Percentiles rank a stretch among this genome's conserved stretches.
phyloP scores from a whole-genome alignment of 2,113 vertebrate genomes.

The Phrynocephalus versicolor region DNA sequence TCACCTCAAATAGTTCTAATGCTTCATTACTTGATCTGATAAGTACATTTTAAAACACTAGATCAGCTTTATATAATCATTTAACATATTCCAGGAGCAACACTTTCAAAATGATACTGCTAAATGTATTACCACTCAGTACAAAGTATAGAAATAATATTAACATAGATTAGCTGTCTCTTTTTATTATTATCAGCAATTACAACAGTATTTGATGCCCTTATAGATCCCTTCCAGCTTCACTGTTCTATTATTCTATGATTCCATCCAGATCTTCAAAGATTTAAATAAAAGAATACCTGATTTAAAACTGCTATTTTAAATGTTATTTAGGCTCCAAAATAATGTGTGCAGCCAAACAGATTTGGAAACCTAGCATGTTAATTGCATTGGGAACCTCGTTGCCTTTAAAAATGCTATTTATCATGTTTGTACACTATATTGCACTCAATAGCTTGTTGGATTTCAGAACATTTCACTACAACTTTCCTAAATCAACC shows the following conservation, averaged over 20 bases:
- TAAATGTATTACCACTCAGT: not conserved
- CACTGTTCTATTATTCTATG: too few species aligned
- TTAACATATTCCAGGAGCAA: not conserved
- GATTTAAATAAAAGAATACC: not conserved
- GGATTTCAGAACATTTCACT: not conserved
- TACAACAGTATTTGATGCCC: too few species aligned
- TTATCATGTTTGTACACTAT: not conserved
- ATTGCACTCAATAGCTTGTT: not conserved
- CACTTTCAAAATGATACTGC: not conserved
- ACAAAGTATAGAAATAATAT: not conserved
- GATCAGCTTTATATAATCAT: not conserved
- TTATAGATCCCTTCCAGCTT: too few species aligned
- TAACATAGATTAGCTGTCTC: not conserved
- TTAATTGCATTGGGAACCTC: not conserved
- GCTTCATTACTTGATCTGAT: not conserved
- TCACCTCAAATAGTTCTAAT: not conserved
- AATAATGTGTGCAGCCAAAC: not conserved
- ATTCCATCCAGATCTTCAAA: too few species aligned
- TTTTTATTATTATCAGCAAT: not conserved
- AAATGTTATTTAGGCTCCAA: not conserved
- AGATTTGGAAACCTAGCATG: not conserved
- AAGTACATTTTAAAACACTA: not conserved
- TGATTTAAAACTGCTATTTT: not conserved
- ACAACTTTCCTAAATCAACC: not conserved
- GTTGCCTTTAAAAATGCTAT: not conserved